These are phyloP conservation scores for Luperina nickerlii DNA, from an alignment of 2,888 invertebrate species.

Conservation along the genomic window DNA sequence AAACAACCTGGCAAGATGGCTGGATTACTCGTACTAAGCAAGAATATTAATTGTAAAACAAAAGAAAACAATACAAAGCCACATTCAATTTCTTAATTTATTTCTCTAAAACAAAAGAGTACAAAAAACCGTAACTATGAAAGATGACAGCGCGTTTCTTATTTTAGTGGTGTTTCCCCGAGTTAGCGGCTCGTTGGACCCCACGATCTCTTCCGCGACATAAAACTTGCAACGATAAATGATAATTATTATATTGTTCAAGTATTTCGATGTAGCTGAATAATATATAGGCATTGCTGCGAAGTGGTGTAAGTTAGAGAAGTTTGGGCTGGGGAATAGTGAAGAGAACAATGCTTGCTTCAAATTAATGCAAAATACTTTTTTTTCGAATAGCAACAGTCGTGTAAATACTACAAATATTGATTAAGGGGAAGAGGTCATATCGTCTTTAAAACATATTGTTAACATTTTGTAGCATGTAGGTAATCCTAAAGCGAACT, in stretches of 20 bases:
- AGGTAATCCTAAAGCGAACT: background rate
- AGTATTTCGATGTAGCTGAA: slow-evolving; percentile 88
- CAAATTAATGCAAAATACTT: background rate
- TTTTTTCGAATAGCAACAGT: background rate
- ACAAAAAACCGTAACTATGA: slow-evolving; percentile 55
- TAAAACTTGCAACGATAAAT: slow-evolving; percentile 87
- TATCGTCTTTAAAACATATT: no score
- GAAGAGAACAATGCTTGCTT: background rate
- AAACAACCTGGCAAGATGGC: background rate
- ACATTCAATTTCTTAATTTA: slow-evolving; percentile 23
- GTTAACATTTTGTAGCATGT: no score
- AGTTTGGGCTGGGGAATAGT: background rate
- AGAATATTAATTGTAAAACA: background rate
- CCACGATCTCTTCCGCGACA: slow-evolving; percentile 84
- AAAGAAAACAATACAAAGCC: slow-evolving; percentile 31
- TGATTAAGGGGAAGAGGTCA: background rate
- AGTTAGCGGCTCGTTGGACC: slow-evolving; percentile 70
- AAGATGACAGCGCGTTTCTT: slow-evolving; percentile 56
- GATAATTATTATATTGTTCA: slow-evolving; percentile 90
- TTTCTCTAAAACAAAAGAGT: slow-evolving; percentile 52
- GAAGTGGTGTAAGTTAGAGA: slow-evolving; percentile 68
- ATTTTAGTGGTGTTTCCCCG: slow-evolving; percentile 65
- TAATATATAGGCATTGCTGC: slow-evolving; percentile 82
- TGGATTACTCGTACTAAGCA: background rate
- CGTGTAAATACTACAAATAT: background rate